Percentiles rank a stretch among this genome's conserved stretches.
phyloP scores from a whole-genome alignment of 2,113 vertebrate genomes.

The Nyctibius bracteatus region DNA sequence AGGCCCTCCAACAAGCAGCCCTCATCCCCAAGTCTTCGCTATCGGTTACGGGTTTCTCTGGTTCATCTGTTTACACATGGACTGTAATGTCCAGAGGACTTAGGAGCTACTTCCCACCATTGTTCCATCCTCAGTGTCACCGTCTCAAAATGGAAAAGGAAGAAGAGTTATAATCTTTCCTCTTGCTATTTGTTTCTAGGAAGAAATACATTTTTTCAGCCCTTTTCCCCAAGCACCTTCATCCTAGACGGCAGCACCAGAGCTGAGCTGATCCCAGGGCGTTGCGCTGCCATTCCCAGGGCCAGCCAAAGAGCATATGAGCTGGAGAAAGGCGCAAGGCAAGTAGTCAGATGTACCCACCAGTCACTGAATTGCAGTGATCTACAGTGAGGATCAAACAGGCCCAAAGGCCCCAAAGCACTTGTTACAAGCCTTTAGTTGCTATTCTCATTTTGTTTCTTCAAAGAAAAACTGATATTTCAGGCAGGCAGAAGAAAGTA shows the following conservation, averaged over 20 bases:
- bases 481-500: neutral
- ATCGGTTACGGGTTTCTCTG: neutral
- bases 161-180: neutral
- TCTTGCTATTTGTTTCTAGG: neutral
- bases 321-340: neutral
- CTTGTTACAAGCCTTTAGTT: neutral
- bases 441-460: neutral
- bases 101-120: neutral
- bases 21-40: neutral
- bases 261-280: neutral
- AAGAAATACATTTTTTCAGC: neutral
- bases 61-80: neutral
- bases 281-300: rapidly evolving
- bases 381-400: neutral
- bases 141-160: neutral
- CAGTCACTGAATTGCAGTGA: neutral
- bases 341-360: neutral
- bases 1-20: neutral
- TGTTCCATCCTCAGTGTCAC: neutral
- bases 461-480: neutral
- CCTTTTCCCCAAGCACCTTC: neutral
- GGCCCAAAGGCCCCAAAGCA: neutral
- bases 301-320: rapidly evolving
- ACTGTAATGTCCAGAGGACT: neutral
- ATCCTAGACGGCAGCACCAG: neutral